Base-by-base conservation (phyloP, 2,888 invertebrate species). In the Plemyria rubiginata region DNA sequence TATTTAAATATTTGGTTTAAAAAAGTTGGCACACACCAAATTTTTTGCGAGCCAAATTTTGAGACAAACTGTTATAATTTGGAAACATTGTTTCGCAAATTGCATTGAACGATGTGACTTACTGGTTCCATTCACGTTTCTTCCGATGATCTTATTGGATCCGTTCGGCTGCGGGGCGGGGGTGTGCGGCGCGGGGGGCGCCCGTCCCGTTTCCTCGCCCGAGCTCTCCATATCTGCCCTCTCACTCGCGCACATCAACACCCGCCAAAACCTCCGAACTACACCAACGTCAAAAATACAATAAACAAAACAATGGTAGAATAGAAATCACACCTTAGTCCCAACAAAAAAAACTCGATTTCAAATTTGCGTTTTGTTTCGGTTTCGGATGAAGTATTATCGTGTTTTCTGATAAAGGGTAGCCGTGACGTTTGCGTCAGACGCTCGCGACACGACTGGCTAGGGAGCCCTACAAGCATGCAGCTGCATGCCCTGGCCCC, bases 41-140 rank as follows among this genome's bases (percentile, higher is more conserved):
- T 11, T 38, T 38, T 38, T 38, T n/a, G n/a, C n/a, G n/a, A 38
- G 6, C 8, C 3, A 51, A 6, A 2, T 54, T 54, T 36, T 45
- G 36, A 0, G 5, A 8, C 46, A 46, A 0, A 38, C 8, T 46
- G 38, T 46, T 45, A 0, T 11, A 38, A 38, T 38, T 38, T 38
- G 36, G 16, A 13, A 15, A 3, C 13, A 32, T 9, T 16, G 38
- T 8, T 71, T 71, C 67, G 65, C 73, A 76, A 76, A 74, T 45
- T 49, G 50, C 51, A n/a, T 22, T 22, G 22, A 22, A 40, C 50
- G 45, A 45, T 46, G 85, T 85, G 86, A 93, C 94, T 94, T 89
- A 94, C 94, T 94, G 85, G 94, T 94, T 75, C 94, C 94, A 89
- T 94, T 94, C 86, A 94, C 91, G 83, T 94, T 94, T 78, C 94